Evolutionary conservation across 1,140 invertebrate genomes (phyloP).

Genomic region (Araneus ventricosus): DNA sequence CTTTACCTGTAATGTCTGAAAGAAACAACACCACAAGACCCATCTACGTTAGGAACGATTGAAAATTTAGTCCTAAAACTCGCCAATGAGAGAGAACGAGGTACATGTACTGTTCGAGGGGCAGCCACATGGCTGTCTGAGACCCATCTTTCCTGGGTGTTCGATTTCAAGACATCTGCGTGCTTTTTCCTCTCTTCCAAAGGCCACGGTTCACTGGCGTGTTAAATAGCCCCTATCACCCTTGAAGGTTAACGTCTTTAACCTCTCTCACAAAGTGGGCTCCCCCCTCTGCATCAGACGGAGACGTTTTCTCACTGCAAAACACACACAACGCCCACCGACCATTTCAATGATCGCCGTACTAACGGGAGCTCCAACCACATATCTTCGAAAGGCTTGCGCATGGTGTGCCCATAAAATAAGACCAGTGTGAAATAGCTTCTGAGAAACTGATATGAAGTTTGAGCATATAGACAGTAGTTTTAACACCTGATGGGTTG

Average conservation of each 20-base stretch:
- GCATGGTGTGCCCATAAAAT: too few relatives aligned
- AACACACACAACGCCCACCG: neutral
- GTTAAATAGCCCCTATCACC: conserved; percentile 28
- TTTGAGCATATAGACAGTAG: too few relatives aligned
- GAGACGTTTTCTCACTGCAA: neutral
- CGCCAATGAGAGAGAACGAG: neutral
- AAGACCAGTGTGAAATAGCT: too few relatives aligned
- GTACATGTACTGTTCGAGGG: neutral
- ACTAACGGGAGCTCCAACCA: too few relatives aligned
- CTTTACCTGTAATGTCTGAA: too few relatives aligned
- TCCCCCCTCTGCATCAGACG: neutral
- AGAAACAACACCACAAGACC: too few relatives aligned
- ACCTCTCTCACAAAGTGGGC: neutral
- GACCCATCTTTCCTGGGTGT: conserved; percentile 24
- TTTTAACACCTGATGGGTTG: too few relatives aligned
- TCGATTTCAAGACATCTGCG: conserved; percentile 36
- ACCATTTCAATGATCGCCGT: neutral
- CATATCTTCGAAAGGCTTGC: too few relatives aligned
- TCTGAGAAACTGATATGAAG: too few relatives aligned
- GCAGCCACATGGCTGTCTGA: conserved; percentile 30
- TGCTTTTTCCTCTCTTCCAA: neutral
- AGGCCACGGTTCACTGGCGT: conserved; percentile 21
- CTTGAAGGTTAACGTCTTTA: conserved; percentile 29
- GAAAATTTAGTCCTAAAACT: too few relatives aligned
- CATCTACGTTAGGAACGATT: too few relatives aligned